Conservation (phyloP, 2,888 invertebrate genomes). For the Cryptophagus acutangulus region DNA sequence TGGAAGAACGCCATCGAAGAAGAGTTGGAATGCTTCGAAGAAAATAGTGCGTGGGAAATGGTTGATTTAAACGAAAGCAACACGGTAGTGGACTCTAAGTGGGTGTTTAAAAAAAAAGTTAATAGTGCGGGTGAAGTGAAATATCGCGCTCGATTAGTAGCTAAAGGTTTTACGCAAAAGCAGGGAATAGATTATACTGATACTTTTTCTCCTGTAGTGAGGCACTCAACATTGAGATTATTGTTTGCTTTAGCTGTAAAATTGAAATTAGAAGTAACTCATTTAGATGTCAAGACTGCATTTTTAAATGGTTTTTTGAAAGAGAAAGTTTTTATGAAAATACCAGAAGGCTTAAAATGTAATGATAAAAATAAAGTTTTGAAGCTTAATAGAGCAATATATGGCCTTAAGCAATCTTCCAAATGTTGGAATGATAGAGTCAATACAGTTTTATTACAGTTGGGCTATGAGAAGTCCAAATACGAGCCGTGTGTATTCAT, state of each 20-base stretch:
- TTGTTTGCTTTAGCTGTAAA: slow-evolving; percentile 2
- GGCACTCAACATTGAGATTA: slow-evolving; percentile 4
- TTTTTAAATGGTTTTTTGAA: slow-evolving; percentile 5
- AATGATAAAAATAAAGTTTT: too few species aligned
- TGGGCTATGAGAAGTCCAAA: too few species aligned
- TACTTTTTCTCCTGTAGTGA: slow-evolving; percentile 2
- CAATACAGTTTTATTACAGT: too few species aligned
- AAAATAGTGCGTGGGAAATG: too few species aligned
- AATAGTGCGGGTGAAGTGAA: background rate
- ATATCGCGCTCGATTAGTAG: slow-evolving; percentile 4
- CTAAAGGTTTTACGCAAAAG: slow-evolving; percentile 2
- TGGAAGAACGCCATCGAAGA: too few species aligned
- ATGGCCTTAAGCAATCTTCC: too few species aligned
- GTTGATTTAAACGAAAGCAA: too few species aligned
- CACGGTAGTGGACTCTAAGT: background rate
- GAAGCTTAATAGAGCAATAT: too few species aligned
- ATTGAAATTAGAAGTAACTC: background rate
- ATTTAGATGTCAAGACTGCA: slow-evolving; percentile 6
- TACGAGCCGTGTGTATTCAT: too few species aligned
- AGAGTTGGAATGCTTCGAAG: too few species aligned
- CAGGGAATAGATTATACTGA: slow-evolving; percentile 4
- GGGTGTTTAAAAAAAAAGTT: background rate
- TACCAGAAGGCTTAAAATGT: background rate
- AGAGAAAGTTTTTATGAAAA: slow-evolving; percentile 6
- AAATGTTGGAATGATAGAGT: too few species aligned